These are phyloP conservation scores for Holothuria glaberrima DNA, from an alignment of 35 echinoderm and acorn worm species.

Conservation along the genomic window DNA sequence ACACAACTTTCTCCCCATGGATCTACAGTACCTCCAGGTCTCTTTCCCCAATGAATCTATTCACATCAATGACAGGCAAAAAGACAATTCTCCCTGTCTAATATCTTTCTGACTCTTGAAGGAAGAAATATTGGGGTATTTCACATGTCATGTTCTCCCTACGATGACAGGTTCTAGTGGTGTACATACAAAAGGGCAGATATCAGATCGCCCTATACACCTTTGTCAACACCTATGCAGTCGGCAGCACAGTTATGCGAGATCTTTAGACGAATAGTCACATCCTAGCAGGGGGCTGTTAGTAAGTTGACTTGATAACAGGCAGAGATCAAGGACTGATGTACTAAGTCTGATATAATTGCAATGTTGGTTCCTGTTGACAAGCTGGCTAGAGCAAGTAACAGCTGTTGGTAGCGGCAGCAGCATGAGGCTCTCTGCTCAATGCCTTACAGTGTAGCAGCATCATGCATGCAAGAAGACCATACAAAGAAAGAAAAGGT, in stretches of 20 bases:
- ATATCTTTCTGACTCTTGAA: background rate
- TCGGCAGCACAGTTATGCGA: slow-evolving; percentile 26
- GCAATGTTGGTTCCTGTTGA: slow-evolving; percentile 50
- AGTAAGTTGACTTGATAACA: slow-evolving; percentile 45
- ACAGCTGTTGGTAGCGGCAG: slow-evolving; percentile 19
- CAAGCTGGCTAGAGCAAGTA: slow-evolving; percentile 13
- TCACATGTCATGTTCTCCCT: slow-evolving; percentile 42
- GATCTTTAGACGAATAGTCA: slow-evolving; percentile 14
- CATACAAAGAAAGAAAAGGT: too few relatives aligned
- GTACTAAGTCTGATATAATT: slow-evolving; percentile 24
- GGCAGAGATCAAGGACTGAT: slow-evolving; percentile 55
- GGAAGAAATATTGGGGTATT: slow-evolving; percentile 38
- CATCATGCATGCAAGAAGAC: too few relatives aligned
- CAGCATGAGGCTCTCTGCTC: too few relatives aligned
- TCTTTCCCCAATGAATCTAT: too few relatives aligned
- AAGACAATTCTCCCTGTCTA: too few relatives aligned
- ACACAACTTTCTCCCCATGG: too few relatives aligned
- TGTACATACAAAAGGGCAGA: slow-evolving; percentile 52
- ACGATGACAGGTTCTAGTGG: slow-evolving; percentile 43
- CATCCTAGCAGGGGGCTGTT: slow-evolving; percentile 56
- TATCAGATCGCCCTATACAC: slow-evolving; percentile 53
- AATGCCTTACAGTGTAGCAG: too few relatives aligned
- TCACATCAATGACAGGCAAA: too few relatives aligned
- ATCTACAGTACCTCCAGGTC: too few relatives aligned
- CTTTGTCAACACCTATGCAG: slow-evolving; percentile 61